phyloP scores from a whole-genome alignment of 2,113 vertebrate species.

The Sapajus apella region DNA sequence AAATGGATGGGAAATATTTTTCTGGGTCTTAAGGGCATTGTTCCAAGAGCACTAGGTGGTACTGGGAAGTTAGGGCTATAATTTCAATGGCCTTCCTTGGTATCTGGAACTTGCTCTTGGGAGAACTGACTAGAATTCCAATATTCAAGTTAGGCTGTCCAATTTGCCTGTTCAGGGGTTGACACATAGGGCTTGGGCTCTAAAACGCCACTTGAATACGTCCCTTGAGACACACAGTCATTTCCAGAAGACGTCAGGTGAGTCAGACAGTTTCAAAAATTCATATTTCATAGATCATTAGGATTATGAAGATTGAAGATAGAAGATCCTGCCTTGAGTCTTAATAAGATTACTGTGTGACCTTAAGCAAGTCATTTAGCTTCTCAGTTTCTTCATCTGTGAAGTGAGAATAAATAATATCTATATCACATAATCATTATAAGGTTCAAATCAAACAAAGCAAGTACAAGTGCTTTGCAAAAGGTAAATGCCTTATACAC shows the following conservation, averaged over 20 bases:
- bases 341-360: background rate
- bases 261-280: background rate
- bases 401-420: background rate
- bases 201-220: background rate
- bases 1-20: background rate
- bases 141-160: background rate
- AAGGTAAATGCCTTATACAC: constrained; percentile 1
- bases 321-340: background rate
- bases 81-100: background rate
- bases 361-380: background rate
- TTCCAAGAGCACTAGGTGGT: background rate
- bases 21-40: background rate
- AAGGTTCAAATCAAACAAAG: background rate
- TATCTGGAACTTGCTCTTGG: background rate
- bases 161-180: background rate
- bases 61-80: background rate
- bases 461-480: background rate
- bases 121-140: background rate
- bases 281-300: background rate
- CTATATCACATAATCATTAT: background rate
- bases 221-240: background rate
- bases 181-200: background rate
- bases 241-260: background rate
- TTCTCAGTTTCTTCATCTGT: background rate
- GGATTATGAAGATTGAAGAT: background rate